Base-by-base conservation (phyloP, 2,113 vertebrate genomes). In the Lophochroa leadbeateri region DNA sequence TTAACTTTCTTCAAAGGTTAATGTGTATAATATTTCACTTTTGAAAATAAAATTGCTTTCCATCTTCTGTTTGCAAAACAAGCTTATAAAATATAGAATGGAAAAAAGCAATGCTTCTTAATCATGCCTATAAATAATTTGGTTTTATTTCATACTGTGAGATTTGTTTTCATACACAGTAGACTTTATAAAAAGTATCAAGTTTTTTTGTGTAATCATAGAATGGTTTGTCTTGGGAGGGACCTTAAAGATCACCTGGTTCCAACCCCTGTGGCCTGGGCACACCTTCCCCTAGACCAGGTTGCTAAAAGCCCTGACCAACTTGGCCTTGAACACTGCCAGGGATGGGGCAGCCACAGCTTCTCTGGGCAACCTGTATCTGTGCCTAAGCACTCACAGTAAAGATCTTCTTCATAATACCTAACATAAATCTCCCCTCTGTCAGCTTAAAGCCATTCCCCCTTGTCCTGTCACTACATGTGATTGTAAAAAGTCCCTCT, bases 1-100 rank as follows among this genome's bases (percentile, higher is more conserved):
- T 97, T 63, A 57, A 12, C 9, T 80, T 95, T 90, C 44, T 86
- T 88, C 50, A 77, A 82, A 94, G 20, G 27, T 65, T 95, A 91
- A 82, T 71, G 25, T 39, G 39, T 71, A 16, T 19, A 84, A 71
- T 78, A 92, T 79, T 92, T 94, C 44, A 87, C 21, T 82, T 95
- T 89, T 61, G 24, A 69, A 95, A 95, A 63, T 44, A 86, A 86
- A 92, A 94, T 89, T 67, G 9, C 39, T 91, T 92, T 94, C 24
- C 14, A 39, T 68, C 27, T 86, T 46, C 37, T 72, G 9, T 90
- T 90, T 88, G 29, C 13, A 49, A 81, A 90, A 35, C 6, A 74
- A 19, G 13, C 18, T 81, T 75, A 74, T 58, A 81, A 93, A 86
- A 77, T 44, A 58, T 9, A 50, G 21, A 57, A 52, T 23, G 4